These are phyloP conservation scores for Fundulus diaphanus DNA, from an alignment of 2,797 vertebrate species.

Conservation along the genomic window DNA sequence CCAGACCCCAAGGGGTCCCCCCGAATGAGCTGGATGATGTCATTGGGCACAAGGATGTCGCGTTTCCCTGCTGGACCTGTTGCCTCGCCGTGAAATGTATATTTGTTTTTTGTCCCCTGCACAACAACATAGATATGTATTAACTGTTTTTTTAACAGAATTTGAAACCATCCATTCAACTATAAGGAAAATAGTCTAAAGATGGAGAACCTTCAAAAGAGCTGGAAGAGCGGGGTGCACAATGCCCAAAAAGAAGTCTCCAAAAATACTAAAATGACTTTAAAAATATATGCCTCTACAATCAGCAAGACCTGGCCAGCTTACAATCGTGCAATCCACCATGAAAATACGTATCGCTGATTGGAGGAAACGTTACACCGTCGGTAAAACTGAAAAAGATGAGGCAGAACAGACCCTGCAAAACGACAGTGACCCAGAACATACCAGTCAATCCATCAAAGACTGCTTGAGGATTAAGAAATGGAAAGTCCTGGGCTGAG, in stretches of 20 bases:
- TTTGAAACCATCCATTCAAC: background rate
- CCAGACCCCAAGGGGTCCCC: too few species aligned
- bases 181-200: background rate
- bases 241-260: too few species aligned
- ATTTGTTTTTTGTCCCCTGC: background rate
- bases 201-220: too few species aligned
- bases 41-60: too few species aligned
- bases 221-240: background rate
- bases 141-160: background rate
- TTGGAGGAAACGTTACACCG: background rate
- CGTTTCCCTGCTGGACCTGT: too few species aligned
- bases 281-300: background rate
- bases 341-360: background rate
- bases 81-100: too few species aligned
- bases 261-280: too few species aligned
- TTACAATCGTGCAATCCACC: background rate
- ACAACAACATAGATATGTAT: background rate
- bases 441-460: background rate
- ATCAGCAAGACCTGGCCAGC: background rate
- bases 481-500: background rate
- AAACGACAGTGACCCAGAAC: background rate
- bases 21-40: too few species aligned
- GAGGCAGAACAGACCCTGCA: background rate
- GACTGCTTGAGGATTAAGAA: background rate
- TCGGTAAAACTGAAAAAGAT: background rate